These are phyloP conservation scores for Pseudorhombus dupliciocellatus DNA, from an alignment of 2,113 vertebrate species.

Conservation along the genomic window DNA sequence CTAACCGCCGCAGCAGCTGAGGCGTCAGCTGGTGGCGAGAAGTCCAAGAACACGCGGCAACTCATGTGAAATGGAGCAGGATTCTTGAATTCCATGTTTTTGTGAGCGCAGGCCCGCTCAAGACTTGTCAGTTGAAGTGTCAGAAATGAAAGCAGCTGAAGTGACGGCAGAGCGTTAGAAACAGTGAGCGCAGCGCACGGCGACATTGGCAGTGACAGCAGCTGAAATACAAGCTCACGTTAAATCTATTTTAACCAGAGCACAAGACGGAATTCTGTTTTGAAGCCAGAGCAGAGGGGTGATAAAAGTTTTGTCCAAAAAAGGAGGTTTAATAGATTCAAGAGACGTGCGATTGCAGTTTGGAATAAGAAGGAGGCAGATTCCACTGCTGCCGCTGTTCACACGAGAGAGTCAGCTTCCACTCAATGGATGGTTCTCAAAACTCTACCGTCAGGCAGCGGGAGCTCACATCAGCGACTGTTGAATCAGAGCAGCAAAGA, in stretches of 20 bases:
- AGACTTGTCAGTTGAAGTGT: neutral
- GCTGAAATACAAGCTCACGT: conserved; percentile 22
- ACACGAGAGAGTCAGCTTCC: conserved; percentile 60
- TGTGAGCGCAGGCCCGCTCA: neutral
- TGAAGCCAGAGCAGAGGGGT: neutral
- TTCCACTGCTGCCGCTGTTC: conserved; percentile 30
- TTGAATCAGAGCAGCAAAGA: conserved; percentile 37
- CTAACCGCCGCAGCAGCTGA: too few species aligned
- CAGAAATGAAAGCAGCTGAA: conserved; percentile 27
- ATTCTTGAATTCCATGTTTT: neutral
- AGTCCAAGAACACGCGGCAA: neutral
- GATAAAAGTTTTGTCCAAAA: neutral
- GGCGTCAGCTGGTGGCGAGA: too few species aligned
- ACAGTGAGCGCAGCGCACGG: neutral
- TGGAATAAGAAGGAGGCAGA: too few species aligned
- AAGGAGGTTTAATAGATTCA: conserved; percentile 47
- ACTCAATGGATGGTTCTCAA: conserved; percentile 66
- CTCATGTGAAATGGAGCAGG: neutral
- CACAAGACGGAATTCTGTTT: conserved; percentile 11
- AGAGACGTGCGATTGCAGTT: neutral
- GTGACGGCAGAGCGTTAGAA: neutral
- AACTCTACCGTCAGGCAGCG: conserved; percentile 40
- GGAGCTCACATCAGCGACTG: conserved; percentile 59
- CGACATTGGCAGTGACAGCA: neutral
- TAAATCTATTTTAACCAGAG: conserved; percentile 5